Percentiles rank a stretch among this genome's conserved stretches.
These are phyloP conservation scores for Microtus ochrogaster DNA, from an alignment of 2,113 vertebrate species.

Conservation along the genomic window DNA sequence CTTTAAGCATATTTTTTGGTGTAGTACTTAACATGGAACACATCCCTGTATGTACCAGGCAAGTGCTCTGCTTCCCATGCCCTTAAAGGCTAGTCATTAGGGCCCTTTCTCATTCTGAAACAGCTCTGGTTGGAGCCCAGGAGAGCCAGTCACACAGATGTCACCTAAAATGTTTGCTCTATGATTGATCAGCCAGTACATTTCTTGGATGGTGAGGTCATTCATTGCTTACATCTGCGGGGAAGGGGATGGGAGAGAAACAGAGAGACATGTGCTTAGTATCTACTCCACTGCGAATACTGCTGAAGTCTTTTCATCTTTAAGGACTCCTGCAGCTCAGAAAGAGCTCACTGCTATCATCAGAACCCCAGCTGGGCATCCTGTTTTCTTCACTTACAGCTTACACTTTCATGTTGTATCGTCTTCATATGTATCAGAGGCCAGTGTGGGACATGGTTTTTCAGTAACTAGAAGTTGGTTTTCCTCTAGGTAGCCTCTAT, in stretches of 20 bases:
- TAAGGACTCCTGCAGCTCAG: neutral
- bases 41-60: no score
- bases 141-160: neutral
- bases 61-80: neutral
- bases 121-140: neutral
- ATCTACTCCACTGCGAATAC: neutral
- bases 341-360: conserved; percentile 3
- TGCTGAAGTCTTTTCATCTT: conserved; percentile 3
- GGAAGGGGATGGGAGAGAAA: neutral
- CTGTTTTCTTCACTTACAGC: neutral
- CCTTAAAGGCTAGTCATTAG: conserved; percentile 9
- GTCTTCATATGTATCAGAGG: neutral
- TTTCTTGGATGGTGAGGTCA: neutral
- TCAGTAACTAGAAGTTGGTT: neutral
- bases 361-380: neutral
- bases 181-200: neutral
- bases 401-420: neutral
- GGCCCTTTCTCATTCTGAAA: neutral
- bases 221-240: neutral
- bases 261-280: neutral
- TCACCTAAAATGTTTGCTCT: neutral
- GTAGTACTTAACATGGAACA: neutral
- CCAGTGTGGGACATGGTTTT: neutral
- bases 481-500: neutral
- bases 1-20: neutral